Base-by-base conservation (phyloP, 1,140 invertebrate species). In the Anoplophora glabripennis region DNA sequence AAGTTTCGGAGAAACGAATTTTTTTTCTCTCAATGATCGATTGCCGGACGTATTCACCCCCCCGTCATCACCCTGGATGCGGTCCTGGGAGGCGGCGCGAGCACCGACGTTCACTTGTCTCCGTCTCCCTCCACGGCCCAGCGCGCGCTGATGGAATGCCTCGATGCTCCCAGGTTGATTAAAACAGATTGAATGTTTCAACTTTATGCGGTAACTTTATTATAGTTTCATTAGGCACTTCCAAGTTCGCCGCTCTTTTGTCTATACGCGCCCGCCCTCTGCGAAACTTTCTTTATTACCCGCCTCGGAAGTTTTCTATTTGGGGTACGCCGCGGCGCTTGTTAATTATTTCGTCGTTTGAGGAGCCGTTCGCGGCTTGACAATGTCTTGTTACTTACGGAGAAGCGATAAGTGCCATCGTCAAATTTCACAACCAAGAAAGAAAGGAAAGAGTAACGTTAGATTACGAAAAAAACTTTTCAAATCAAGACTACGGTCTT, bases 141-240 rank as follows among this genome's bases (percentile, higher is more conserved):
- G 53, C 37, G 49, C 46, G 40, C 53, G 49, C 49, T 66, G 67
- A 71, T 71, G 69, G 67, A 66, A 69, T 67, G 65, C 62, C 69
- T 63, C 61, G 62, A 64, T 66, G 68, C 63, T 67, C 66, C 66
- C 70, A 59, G 68, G 65, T 72, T 75, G 72, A 75, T 75, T 75
- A 75, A 75, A 75, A 75, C 70, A 72, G 73, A 75, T 75, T 75
- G 73, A 75, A 75, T 75, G 70, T 75, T 73, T 71, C 66, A 68
- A 71, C 69, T 72, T 70, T 65, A 68, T 66, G 69, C 61, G 69
- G 67, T 73, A 69, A 69, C 65, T 72, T 71, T 71, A 72, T 71
- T 72, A 71, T 67, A 69, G 69, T 71, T 68, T 71, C 69, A 70
- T 70, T 70, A 65, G 65, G 56, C 63, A 71, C 69, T 71, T 69